Base-by-base conservation (phyloP, 2,797 vertebrate genomes). In the Channa striata region DNA sequence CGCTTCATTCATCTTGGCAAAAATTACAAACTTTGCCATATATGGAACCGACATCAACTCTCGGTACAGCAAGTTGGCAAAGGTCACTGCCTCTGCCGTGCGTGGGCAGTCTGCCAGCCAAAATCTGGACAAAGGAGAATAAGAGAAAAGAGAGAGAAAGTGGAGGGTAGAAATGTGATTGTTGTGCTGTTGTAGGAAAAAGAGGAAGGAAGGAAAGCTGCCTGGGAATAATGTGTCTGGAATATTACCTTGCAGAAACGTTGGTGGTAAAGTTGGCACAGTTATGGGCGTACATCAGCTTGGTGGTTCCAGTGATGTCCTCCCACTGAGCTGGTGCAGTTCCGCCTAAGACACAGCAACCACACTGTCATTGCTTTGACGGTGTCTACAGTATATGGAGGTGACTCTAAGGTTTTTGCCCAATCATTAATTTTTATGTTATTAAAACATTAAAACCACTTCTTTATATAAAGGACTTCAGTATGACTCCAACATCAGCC, bases 191-290 rank as follows among this genome's bases (percentile, higher is more conserved):
- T 4, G 30, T 2, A 12, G 48, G 34, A 19, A 48, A 23, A 16
- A 36, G 23, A 44, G 9, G 7, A 42, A n/a, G 57, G 7, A 43
- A 42, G 20, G 6, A 11, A 49, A 44, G 14, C 10, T 47, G 33
- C 49, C 16, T n/a, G n/a, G 30, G 20, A 2, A 61, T 13, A 19
- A 34, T 40, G 12, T 8, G 47, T 48, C 19, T 20, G 34, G 17
- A 33, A 9, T 12, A 93, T 95, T 84, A 99, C 98, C 97, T 96
- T 87, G 98, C 98, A 46, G 98, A 99, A 7, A 99, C 98, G 0
- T 99, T 99, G 81, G 98, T 99, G 81, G 98, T 99, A 48, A 99
- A 99, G 93, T 95, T 97, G 81, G 97, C 98, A 39, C 97, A 99
- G 83, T 94, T 97, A 0, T 96, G 94, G 86, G 96, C 95, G 5